Evolutionary conservation across 1,140 invertebrate genomes (phyloP), one percentile per base, ranked within the genome.

Genomic region (Aphidius gifuensis): DNA sequence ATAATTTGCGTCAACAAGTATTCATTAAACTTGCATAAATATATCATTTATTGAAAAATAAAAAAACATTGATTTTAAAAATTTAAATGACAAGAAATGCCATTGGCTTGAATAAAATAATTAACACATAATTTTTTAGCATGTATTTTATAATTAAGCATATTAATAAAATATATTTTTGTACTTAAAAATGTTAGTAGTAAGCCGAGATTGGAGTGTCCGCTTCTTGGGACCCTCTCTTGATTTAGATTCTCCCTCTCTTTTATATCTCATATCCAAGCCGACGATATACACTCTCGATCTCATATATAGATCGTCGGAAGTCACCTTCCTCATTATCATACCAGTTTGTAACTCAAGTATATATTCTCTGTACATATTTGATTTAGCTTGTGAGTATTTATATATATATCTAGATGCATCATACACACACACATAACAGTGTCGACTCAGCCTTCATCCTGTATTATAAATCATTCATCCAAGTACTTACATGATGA

Each of bases 271-370:
- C 54, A 55, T 48, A 62, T 68, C 62, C 72, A 74, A 64, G 64
- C 60, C 56, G 44, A 51, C 59, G 51, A 42, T 48, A 48, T 42
- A 49, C 60, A 55, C 16, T 16, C 16, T 16, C 16, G 16, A 16
- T 62, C 62, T 66, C 67, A 64, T 73, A 72, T 74, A 73, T 74
- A 73, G 72, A 80, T 79, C 76, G 75, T 81, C 80, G 80, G 80
- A 80, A 80, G 80, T 81, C 78, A 81, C 78, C 80, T 81, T 81
- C 80, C 80, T 81, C 78, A 81, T 81, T 81, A 81, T 80, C 78
- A 79, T 80, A 76, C 71, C 75, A 74, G 73, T 69, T 71, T 32
- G 68, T 64, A 55, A 39, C 9, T n/a, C 53, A 63, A 63, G 39
- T 71, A 64, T 72, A 71, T 71, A 73, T 74, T 69, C 70, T 70